Evolutionary conservation across 2,888 invertebrate genomes (phyloP), one percentile per base, ranked within the genome.

Genomic region (Orthosia gracilis): DNA sequence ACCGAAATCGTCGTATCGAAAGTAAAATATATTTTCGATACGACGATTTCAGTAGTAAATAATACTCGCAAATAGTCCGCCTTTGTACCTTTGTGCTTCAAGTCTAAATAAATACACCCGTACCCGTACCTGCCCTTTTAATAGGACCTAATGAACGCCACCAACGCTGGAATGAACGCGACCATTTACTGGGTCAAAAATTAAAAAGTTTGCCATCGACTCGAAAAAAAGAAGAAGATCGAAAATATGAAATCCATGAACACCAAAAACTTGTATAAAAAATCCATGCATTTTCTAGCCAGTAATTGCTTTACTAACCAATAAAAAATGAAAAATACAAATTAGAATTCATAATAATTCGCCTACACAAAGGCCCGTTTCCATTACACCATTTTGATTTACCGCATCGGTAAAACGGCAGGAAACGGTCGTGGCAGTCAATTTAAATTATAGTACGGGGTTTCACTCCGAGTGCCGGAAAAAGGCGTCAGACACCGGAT

Each of bases 391-490:
- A 18, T 67, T 81, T 81, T 73, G 59, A 49, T 50, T 61, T 45
- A 57, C 21, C 15, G 31, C 15, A n/a, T 15, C 21, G 12, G 54
- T 54, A 31, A 45, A 66, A 57, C 9, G 11, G 13, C 65, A 21
- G 61, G 61, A 78, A 77, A 71, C 26, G 23, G 4, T 31, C 18
- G 47, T 59, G 59, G 40, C 63, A 69, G 31, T 71, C 54, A 47
- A 83, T 78, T 78, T 79, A 78, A 68, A 78, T 62, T 70, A 49
- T 45, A 71, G 26, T 55, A 49, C 52, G 23, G 12, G 47, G 40
- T 61, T 67, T 74, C 45, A 68, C 65, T 84, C n/a, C 15, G 52
- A 12, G 4, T 65, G 49, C 21, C 84, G 67, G 85, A 45, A 54
- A 68, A 74, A 31, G 52, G 26, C 49, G 49, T 52, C 84, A 12